Percentiles rank a stretch among this genome's conserved stretches.
phyloP scores from a whole-genome alignment of 2,888 invertebrate species.

The Thysanoteuthis rhombus region DNA sequence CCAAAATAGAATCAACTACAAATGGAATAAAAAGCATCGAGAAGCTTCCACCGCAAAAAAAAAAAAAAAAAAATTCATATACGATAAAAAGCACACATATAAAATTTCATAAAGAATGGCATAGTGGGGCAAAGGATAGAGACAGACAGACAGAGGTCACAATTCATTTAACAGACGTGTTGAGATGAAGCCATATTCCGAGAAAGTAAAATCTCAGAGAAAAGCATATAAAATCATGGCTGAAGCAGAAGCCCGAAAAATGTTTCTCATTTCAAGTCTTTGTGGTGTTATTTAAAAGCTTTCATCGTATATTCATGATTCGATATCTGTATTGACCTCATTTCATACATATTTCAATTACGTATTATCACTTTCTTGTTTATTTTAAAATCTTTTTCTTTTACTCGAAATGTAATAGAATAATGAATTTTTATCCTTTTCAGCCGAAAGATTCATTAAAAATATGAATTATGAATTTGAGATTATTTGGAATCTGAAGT shows the following conservation, averaged over 20 bases:
- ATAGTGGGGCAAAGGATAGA: neutral
- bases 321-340: neutral
- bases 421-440: no score
- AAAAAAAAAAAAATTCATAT: neutral
- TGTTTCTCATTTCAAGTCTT: neutral
- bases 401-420: no score
- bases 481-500: no score
- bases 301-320: no score
- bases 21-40: neutral
- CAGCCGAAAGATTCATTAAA: no score
- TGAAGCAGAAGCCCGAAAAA: neutral
- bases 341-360: neutral
- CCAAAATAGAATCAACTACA: constrained; percentile 12
- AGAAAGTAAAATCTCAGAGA: neutral
- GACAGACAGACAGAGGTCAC: neutral
- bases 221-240: neutral
- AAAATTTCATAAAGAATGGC: neutral
- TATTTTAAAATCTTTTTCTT: no score
- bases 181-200: neutral
- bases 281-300: neutral
- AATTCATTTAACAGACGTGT: constrained; percentile 12
- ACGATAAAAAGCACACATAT: neutral
- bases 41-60: neutral
- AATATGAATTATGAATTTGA: no score
- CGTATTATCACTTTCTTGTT: no score